These are phyloP conservation scores for Podargus strigoides DNA, from an alignment of 2,797 vertebrate genomes.

Conservation along the genomic window DNA sequence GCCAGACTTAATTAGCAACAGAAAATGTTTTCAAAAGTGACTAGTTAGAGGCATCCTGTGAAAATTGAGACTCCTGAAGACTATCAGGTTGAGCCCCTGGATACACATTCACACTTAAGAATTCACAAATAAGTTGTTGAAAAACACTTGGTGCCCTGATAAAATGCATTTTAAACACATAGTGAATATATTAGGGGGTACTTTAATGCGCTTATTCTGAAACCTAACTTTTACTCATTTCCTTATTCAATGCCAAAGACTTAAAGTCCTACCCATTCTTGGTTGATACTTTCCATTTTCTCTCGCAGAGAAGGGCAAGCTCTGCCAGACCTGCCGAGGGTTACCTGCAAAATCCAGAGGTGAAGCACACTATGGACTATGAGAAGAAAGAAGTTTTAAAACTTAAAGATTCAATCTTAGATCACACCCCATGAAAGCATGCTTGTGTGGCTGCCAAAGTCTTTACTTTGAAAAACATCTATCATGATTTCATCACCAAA, in stretches of 20 bases:
- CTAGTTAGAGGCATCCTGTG: slow-evolving; percentile 19
- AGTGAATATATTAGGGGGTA: not conserved
- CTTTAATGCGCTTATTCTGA: not conserved
- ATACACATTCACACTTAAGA: not conserved
- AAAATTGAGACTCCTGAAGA: not conserved
- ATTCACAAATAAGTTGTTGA: not conserved
- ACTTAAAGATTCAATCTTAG: slow-evolving; percentile 2
- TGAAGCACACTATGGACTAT: not conserved
- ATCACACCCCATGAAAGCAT: not conserved
- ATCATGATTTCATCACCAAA: not conserved
- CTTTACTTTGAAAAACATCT: not conserved
- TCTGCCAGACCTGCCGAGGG: not conserved
- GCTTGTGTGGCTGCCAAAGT: not conserved
- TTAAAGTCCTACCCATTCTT: not conserved
- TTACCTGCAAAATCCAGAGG: not conserved
- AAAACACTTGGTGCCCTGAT: slow-evolving; percentile 9
- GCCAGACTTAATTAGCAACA: slow-evolving; percentile 38
- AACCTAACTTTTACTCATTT: not conserved
- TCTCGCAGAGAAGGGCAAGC: not conserved
- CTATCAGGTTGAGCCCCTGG: slow-evolving; percentile 24
- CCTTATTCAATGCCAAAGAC: not conserved
- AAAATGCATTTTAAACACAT: not conserved
- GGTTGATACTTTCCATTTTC: not conserved
- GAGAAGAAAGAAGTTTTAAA: not conserved
- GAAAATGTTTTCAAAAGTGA: slow-evolving; percentile 8